phyloP scores from a whole-genome alignment of 2,113 vertebrate species.

The Macaca fascicularis region DNA sequence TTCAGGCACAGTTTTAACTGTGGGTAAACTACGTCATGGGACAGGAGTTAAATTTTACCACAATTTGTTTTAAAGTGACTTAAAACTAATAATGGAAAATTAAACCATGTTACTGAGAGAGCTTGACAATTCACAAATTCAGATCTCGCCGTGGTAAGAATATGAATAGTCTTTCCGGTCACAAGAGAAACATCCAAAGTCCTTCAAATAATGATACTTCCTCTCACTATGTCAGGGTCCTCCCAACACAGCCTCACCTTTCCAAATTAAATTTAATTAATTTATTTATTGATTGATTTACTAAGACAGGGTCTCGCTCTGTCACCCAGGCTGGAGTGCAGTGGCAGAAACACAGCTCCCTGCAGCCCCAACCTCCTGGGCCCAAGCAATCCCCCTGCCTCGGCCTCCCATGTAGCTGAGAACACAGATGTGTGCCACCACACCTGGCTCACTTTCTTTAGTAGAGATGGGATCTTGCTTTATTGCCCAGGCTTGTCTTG shows the following conservation, averaged over 20 bases:
- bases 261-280: not conserved
- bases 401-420: not conserved
- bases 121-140: not conserved
- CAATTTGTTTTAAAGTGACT: not conserved
- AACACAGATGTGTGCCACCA: not conserved
- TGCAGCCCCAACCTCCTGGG: not conserved
- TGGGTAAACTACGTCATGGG: not conserved
- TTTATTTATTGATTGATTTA: fast-evolving
- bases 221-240: not conserved
- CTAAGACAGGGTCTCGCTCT: too few relatives aligned
- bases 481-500: too few relatives aligned
- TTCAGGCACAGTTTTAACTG: not conserved
- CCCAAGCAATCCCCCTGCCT: not conserved
- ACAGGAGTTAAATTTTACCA: not conserved
- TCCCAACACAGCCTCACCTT: not conserved
- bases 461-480: not conserved
- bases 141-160: not conserved
- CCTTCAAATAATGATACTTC: not conserved
- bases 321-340: too few relatives aligned
- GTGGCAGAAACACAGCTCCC: too few relatives aligned
- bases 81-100: not conserved
- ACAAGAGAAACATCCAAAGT: not conserved
- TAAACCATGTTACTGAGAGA: not conserved
- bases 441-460: not conserved
- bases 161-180: not conserved